Evolutionary conservation across 2,888 invertebrate genomes (phyloP).

Genomic region (Spodoptera picta): DNA sequence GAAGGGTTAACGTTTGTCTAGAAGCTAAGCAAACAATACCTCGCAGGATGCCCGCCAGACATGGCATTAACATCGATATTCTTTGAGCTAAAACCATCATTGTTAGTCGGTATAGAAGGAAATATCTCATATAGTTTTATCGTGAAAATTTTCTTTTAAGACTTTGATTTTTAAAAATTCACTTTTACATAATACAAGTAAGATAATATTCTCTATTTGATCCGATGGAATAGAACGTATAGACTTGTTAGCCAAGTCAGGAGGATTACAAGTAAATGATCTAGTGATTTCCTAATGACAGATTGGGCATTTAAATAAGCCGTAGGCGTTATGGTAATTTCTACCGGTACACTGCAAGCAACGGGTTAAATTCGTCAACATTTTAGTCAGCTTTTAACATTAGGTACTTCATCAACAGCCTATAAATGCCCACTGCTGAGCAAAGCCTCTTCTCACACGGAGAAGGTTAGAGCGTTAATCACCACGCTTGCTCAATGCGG

Average conservation of each 20-base stretch:
- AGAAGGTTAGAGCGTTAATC: no score
- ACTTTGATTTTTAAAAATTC: no score
- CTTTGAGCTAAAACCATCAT: conserved; percentile 19
- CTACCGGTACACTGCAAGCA: conserved; percentile 22
- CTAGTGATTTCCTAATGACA: conserved; percentile 27
- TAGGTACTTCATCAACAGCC: no score
- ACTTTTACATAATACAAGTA: no score
- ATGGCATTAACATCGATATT: conserved; percentile 33
- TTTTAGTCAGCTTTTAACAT: conserved; percentile 1
- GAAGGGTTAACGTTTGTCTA: conserved; percentile 42
- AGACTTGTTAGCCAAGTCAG: conserved; percentile 8
- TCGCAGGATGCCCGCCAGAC: conserved; percentile 47
- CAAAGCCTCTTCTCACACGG: no score
- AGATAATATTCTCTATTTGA: no score
- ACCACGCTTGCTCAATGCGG: no score
- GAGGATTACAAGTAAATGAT: conserved; percentile 22
- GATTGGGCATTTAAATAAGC: conserved; percentile 23
- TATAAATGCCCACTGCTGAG: no score
- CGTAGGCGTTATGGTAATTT: conserved; percentile 42
- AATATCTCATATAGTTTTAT: no score
- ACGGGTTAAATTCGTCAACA: conserved; percentile 23
- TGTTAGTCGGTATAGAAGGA: neutral
- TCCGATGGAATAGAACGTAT: neutral
- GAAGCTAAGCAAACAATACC: conserved; percentile 40
- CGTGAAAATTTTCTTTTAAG: no score